Evolutionary conservation across 2,888 invertebrate species (phyloP).

Genomic region (Schizaphis graminum): DNA sequence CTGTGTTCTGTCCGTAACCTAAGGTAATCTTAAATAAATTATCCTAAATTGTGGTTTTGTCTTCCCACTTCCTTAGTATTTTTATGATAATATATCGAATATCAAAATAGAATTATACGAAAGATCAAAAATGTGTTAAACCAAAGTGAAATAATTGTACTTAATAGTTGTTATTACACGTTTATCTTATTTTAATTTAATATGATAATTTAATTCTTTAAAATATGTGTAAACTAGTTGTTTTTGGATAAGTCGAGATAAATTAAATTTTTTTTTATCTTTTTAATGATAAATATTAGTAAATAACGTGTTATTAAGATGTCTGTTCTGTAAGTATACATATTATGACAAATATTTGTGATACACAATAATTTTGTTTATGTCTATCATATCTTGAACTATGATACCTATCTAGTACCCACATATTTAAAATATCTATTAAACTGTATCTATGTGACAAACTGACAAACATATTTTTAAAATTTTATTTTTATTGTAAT

Average conservation of each 20-base stretch:
- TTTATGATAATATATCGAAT: not conserved
- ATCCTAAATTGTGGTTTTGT: not conserved
- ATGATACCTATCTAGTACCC: not conserved
- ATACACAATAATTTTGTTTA: not conserved
- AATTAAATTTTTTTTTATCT: not conserved
- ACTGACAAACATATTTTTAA: not conserved
- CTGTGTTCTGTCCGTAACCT: not conserved
- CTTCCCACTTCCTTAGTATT: not conserved
- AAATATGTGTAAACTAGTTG: not conserved
- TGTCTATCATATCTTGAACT: too few relatives aligned
- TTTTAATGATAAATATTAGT: not conserved
- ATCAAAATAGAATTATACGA: not conserved
- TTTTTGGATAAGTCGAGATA: not conserved
- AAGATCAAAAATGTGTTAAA: not conserved
- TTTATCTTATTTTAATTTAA: not conserved
- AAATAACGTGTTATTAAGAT: not conserved
- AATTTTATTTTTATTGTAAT: not conserved
- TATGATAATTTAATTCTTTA: not conserved
- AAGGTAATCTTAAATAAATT: not conserved
- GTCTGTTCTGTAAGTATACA: constrained; percentile 32
- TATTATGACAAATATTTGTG: not conserved
- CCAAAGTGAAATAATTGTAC: not conserved
- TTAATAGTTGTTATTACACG: not conserved
- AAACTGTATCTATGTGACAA: not conserved
- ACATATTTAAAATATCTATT: not conserved